Percentiles rank a stretch among this genome's conserved stretches.
These are phyloP conservation scores for Ammospiza caudacuta DNA, from an alignment of 2,113 vertebrate genomes.

Conservation along the genomic window DNA sequence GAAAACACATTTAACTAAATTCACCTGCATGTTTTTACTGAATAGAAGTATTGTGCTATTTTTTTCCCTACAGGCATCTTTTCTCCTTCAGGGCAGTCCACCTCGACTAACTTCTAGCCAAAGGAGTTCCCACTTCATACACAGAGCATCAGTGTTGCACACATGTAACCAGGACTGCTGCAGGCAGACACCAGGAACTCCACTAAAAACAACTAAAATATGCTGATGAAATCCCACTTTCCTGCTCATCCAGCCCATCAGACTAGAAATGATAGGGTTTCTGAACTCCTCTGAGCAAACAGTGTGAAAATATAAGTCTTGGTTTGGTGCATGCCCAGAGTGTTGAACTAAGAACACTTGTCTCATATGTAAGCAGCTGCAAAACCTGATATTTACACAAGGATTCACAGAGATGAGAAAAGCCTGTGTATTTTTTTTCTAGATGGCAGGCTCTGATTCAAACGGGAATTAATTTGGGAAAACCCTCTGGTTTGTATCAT, in stretches of 20 bases:
- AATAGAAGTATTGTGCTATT: neutral
- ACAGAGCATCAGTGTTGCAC: neutral
- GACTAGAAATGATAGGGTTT: neutral
- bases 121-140: neutral
- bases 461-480: conserved; percentile 35
- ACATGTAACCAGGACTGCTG: neutral
- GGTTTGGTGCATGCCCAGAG: conserved; percentile 32
- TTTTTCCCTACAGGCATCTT: neutral
- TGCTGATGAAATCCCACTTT: conserved; percentile 1
- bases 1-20: neutral
- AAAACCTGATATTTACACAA: conserved; percentile 68
- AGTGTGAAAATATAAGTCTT: neutral
- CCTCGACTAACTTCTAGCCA: neutral
- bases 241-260: neutral
- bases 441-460: conserved; percentile 1
- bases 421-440: neutral
- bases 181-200: neutral
- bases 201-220: neutral
- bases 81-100: neutral
- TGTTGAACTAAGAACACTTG: conserved; percentile 44
- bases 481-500: conserved; percentile 24
- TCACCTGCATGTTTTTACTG: neutral
- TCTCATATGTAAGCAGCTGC: conserved; percentile 52
- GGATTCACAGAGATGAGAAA: conserved; percentile 50
- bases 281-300: conserved; percentile 14